phyloP scores from a whole-genome alignment of 1,140 invertebrate species.

The Radopholus similis region DNA sequence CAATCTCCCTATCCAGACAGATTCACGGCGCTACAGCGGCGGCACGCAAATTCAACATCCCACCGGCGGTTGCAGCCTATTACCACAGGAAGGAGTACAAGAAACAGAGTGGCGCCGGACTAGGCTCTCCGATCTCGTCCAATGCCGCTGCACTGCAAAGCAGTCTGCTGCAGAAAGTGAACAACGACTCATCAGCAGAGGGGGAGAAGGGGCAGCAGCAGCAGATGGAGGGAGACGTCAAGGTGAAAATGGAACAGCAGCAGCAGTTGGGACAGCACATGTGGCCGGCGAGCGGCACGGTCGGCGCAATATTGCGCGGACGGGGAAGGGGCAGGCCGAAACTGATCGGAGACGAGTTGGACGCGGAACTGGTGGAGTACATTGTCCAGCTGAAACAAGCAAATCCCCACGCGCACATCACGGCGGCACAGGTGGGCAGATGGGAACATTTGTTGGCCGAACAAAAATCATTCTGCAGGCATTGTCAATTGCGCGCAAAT shows the following conservation, averaged over 20 bases:
- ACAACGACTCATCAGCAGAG: neutral
- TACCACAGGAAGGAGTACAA: constrained; percentile 44
- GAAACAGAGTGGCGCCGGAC: constrained; percentile 3
- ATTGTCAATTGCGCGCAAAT: constrained; percentile 46
- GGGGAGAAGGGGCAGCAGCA: neutral
- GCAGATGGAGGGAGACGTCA: neutral
- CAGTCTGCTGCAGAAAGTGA: no score
- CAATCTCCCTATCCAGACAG: neutral
- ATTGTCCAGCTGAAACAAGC: constrained; percentile 53
- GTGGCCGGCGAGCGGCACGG: neutral
- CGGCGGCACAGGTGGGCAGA: constrained; percentile 39
- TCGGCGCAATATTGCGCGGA: constrained; percentile 34
- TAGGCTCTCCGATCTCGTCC: neutral
- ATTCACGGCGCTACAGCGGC: constrained; percentile 44
- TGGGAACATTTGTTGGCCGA: neutral
- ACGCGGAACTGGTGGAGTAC: constrained; percentile 57
- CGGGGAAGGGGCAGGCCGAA: constrained; percentile 55
- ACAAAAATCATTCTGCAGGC: constrained; percentile 25
- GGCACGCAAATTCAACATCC: constrained; percentile 49
- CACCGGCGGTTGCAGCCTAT: constrained; percentile 43
- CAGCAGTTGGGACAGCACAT: no score
- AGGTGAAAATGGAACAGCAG: neutral
- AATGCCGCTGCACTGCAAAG: no score
- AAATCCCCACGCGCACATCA: constrained; percentile 47
- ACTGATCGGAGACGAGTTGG: constrained; percentile 57